Evolutionary conservation across 2,797 vertebrate genomes (phyloP), one percentile per base, ranked within the genome.

Genomic region (Urosaurus nigricauda): DNA sequence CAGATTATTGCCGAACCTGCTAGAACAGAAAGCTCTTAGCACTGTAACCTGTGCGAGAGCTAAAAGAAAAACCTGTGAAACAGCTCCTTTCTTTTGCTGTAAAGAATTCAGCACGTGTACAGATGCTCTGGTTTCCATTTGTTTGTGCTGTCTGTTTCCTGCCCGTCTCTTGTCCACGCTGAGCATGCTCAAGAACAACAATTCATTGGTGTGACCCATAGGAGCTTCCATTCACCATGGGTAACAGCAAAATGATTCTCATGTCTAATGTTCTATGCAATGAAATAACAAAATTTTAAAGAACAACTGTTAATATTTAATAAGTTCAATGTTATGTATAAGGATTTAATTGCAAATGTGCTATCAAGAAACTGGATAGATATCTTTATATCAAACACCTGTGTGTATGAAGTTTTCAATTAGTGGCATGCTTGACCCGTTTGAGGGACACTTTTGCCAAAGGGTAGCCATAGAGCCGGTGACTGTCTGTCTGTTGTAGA

Each of bases 241-340:
- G 97, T 96, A 93, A 96, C 97, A 95, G 95, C 97, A 96, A 86
- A 96, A 97, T 97, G 96, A 97, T 97, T 98, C 97, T 97, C 97
- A 98, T 97, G 98, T 98, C 97, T 97, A 97, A 98, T 94, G 97
- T 99, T 99, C 99, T 99, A 99, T 99, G 99, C 99, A 99, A 99
- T 98, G 98, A 98, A 97, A 97, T 96, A 97, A 95, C 88, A 85
- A 96, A 96, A 94, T 97, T 95, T 96, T 95, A 96, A 96, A 97
- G 96, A 97, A 96, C 96, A 96, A 96, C 96, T 96, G 97, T 97
- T 97, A 96, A 97, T 97, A 98, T 97, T 98, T 97, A 96, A 97
- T 96, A 98, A 95, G 96, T 96, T 97, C 96, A 96, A 95, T 98
- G 97, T 98, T 95, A 95, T 93, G 92, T 96, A 97, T 96, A 97